These are phyloP conservation scores for Otolemur garnettii DNA, from an alignment of 2,113 vertebrate species.

Conservation along the genomic window DNA sequence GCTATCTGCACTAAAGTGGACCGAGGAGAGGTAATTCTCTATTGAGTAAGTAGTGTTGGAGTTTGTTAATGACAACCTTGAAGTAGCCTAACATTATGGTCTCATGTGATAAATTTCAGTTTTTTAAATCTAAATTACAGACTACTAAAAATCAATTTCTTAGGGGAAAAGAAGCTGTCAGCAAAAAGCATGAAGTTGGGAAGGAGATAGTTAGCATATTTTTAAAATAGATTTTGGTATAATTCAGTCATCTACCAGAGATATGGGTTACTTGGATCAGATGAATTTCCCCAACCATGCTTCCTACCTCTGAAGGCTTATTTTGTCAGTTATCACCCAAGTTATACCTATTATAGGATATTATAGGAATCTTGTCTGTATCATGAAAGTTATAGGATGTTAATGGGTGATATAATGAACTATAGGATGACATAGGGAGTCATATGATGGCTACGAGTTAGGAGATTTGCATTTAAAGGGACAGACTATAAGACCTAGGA, in stretches of 20 bases:
- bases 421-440: neutral
- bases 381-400: neutral
- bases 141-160: conserved; percentile 64
- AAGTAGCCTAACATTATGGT: conserved; percentile 62
- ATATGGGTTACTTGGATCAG: neutral
- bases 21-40: conserved; percentile 69
- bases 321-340: conserved; percentile 2
- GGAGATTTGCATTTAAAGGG: conserved; percentile 29
- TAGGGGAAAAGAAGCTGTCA: conserved; percentile 47
- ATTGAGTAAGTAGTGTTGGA: conserved; percentile 52
- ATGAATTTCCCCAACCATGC: conserved; percentile 12
- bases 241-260: conserved; percentile 41
- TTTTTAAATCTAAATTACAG: conserved; percentile 68
- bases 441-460: neutral
- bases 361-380: neutral
- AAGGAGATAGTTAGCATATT: conserved; percentile 35
- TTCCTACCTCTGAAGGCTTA: neutral
- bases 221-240: conserved; percentile 54
- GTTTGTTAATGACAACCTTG: conserved; percentile 70
- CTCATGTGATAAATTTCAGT: conserved; percentile 58
- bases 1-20: conserved; percentile 67
- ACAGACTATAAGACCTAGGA: neutral
- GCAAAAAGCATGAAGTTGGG: conserved; percentile 40
- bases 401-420: neutral
- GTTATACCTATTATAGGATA: neutral